phyloP scores from a whole-genome alignment of 1,140 invertebrate species.

The Hyles vespertilio region DNA sequence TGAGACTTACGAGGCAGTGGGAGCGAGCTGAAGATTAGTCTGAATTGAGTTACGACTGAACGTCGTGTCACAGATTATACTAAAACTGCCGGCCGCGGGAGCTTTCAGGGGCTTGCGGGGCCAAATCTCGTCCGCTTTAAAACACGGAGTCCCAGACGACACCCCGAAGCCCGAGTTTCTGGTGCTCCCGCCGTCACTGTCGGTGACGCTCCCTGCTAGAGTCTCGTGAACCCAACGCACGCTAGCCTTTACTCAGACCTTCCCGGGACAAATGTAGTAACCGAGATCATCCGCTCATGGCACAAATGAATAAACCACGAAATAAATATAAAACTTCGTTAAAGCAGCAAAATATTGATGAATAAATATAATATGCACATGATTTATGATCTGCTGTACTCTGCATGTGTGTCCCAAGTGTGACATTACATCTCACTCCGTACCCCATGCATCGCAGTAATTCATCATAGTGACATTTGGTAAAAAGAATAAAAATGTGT shows the following conservation, averaged over 20 bases:
- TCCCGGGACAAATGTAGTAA: conserved; percentile 66
- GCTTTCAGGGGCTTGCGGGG: conserved; percentile 44
- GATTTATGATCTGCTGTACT: conserved; percentile 33
- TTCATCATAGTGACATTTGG: conserved; percentile 40
- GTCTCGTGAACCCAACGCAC: conserved; percentile 32
- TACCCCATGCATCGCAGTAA: conserved; percentile 11
- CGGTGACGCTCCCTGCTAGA: conserved; percentile 56
- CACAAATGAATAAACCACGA: too few relatives aligned
- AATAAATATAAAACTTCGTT: too few relatives aligned
- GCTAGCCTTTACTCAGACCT: conserved; percentile 72
- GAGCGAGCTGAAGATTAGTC: conserved; percentile 71
- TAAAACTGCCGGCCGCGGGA: conserved; percentile 62
- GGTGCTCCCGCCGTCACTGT: conserved; percentile 53
- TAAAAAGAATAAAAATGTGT: not conserved
- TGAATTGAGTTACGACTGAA: conserved; percentile 73
- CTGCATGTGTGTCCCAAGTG: conserved; percentile 68
- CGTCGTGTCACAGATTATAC: conserved; percentile 67
- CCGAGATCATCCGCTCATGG: conserved; percentile 25
- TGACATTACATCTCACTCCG: conserved; percentile 66
- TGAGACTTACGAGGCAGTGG: conserved; percentile 15
- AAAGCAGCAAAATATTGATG: too few relatives aligned
- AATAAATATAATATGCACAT: not conserved
- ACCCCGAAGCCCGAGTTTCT: conserved; percentile 45
- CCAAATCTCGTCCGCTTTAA: conserved; percentile 38
- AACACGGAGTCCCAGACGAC: conserved; percentile 43